A percentile compares a stretch with the other conserved stretches of the same genome.
Evolutionary conservation across 2,113 vertebrate species (phyloP).

Genomic region (Psophia crepitans): DNA sequence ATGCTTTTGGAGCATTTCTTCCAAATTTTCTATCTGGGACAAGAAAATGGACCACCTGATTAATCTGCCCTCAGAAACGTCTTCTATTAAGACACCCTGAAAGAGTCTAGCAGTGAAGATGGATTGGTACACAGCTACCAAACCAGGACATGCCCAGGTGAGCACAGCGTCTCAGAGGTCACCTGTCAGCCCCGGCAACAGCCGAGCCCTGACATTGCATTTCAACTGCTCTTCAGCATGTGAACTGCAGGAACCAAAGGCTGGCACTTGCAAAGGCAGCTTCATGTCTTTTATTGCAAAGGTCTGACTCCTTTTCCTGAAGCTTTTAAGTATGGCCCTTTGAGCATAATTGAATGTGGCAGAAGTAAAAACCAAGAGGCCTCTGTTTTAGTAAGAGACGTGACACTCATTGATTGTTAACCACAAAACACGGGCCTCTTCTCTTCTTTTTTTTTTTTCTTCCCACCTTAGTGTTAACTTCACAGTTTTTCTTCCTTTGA

Average conservation of each 20-base stretch:
- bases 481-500: not conserved
- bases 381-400: conserved; percentile 1
- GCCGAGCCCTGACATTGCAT: not conserved
- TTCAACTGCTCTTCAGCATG: not conserved
- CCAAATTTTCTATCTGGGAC: not conserved
- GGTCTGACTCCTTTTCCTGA: conserved; percentile 6
- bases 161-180: not conserved
- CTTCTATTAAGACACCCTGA: not conserved
- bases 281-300: not conserved
- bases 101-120: not conserved
- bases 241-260: not conserved
- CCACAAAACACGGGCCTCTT: not conserved
- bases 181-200: not conserved
- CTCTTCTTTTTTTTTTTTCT: not conserved
- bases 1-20: not conserved
- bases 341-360: conserved; percentile 41
- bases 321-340: not conserved
- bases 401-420: not conserved
- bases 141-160: not conserved
- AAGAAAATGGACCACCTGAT: not conserved
- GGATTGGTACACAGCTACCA: not conserved
- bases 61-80: not conserved
- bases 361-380: conserved; percentile 24
- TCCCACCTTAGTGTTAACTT: not conserved
- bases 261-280: not conserved